Evolutionary conservation across 1,140 invertebrate species (phyloP).

Genomic region (Brachionus rotundiformis): DNA sequence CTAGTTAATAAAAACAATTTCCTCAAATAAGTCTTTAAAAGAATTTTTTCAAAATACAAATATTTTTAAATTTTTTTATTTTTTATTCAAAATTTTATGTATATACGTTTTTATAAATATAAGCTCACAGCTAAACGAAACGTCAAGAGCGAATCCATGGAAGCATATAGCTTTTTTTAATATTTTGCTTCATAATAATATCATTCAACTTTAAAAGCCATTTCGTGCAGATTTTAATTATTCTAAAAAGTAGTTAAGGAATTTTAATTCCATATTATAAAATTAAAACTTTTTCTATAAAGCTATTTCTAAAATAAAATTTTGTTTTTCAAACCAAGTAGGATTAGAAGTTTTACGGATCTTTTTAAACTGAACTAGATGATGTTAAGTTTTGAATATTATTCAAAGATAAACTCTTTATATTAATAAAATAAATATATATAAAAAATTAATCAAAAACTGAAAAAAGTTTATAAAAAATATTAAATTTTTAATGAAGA

Average conservation of each 20-base stretch:
- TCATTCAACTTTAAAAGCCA: neutral
- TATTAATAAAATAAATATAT: too few species aligned
- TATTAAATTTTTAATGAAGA: too few species aligned
- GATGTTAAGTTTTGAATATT: too few species aligned
- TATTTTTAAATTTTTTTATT: neutral
- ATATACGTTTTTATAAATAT: neutral
- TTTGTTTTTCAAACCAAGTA: neutral
- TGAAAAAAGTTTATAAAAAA: too few species aligned
- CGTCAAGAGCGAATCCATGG: neutral
- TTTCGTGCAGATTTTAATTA: neutral
- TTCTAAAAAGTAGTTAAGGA: neutral
- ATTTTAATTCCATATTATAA: neutral
- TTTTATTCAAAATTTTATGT: neutral
- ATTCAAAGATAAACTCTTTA: too few species aligned
- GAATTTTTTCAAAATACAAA: neutral
- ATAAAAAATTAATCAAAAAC: too few species aligned
- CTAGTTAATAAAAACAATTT: too few species aligned
- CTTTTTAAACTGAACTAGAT: too few species aligned
- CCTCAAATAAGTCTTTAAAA: too few species aligned
- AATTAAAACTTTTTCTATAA: neutral
- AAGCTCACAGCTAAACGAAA: neutral
- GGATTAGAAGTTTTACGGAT: too few species aligned
- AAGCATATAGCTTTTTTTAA: neutral
- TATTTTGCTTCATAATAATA: neutral
- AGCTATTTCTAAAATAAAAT: neutral